Evolutionary conservation across 92 coral and sea anemone genomes (phyloP).

Genomic region (Meandrina meandrites): DNA sequence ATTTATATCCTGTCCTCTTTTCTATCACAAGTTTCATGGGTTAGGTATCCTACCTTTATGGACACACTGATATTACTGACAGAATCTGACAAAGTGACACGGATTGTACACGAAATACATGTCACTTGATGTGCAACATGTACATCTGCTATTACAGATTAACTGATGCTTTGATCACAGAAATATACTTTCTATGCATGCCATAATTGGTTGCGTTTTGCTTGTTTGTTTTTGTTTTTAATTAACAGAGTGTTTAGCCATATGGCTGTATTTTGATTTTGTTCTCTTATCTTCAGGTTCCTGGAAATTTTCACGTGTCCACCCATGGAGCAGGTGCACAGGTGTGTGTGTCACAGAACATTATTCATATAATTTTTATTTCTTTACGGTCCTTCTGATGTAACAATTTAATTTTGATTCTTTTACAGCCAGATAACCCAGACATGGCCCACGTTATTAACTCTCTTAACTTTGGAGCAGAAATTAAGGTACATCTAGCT

Average conservation of each 20-base stretch:
- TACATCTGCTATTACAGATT: too few species aligned
- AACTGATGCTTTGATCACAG: too few species aligned
- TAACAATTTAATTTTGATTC: background rate
- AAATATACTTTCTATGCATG: background rate
- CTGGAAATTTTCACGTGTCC: slow-evolving; percentile 98
- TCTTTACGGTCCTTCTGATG: background rate
- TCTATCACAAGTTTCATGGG: too few species aligned
- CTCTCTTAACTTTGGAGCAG: slow-evolving; percentile 89
- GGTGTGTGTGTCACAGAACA: slow-evolving; percentile 42
- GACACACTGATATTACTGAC: too few species aligned
- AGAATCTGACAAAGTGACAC: too few species aligned
- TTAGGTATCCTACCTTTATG: too few species aligned
- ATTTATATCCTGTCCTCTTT: too few species aligned
- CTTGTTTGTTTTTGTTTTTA: too few species aligned
- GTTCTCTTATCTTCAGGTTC: slow-evolving; percentile 64
- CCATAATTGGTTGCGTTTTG: background rate
- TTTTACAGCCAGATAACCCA: slow-evolving; percentile 82
- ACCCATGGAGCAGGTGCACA: slow-evolving; percentile 98
- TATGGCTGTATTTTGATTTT: background rate
- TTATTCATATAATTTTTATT: too few species aligned
- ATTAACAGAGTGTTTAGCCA: background rate
- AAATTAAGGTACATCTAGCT: slow-evolving; percentile 64
- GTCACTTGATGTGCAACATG: too few species aligned
- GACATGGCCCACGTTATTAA: slow-evolving; percentile 89
- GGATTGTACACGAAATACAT: too few species aligned